Percentiles rank a stretch among this genome's conserved stretches.
phyloP scores from a whole-genome alignment of 2,888 invertebrate genomes.

The Pristionchus maxplancki region DNA sequence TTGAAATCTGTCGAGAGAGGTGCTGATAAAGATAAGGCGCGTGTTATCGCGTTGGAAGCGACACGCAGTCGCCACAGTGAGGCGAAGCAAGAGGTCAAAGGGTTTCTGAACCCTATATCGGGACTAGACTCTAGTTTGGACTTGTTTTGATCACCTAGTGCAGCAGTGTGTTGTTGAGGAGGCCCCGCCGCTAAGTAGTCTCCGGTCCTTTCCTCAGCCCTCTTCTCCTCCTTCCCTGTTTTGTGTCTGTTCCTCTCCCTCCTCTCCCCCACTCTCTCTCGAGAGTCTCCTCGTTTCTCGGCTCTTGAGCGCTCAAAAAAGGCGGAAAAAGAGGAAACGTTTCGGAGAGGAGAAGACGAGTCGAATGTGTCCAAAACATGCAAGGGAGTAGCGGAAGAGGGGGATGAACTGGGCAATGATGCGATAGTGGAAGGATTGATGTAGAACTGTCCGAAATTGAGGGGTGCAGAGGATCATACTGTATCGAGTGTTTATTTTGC shows the following conservation, averaged over 20 bases:
- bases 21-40: background rate
- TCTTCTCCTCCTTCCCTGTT: conserved; percentile 23
- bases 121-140: background rate
- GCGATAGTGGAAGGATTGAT: background rate
- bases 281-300: background rate
- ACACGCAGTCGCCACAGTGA: background rate
- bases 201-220: conserved; percentile 9
- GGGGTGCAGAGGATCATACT: background rate
- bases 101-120: background rate
- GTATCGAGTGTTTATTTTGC: background rate
- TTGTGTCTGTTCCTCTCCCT: conserved; percentile 27
- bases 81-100: background rate
- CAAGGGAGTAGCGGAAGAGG: background rate
- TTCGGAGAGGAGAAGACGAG: background rate
- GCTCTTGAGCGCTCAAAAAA: background rate
- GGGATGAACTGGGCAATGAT: background rate
- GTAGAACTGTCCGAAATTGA: background rate
- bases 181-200: background rate
- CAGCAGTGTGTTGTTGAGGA: conserved; percentile 9
- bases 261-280: background rate
- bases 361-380: conserved; percentile 33
- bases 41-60: conserved; percentile 29
- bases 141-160: conserved; percentile 12
- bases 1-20: background rate
- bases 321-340: conserved; percentile 13